Base-by-base conservation (phyloP, 2,113 vertebrate species). In the Nothocercus nigrocapillus region DNA sequence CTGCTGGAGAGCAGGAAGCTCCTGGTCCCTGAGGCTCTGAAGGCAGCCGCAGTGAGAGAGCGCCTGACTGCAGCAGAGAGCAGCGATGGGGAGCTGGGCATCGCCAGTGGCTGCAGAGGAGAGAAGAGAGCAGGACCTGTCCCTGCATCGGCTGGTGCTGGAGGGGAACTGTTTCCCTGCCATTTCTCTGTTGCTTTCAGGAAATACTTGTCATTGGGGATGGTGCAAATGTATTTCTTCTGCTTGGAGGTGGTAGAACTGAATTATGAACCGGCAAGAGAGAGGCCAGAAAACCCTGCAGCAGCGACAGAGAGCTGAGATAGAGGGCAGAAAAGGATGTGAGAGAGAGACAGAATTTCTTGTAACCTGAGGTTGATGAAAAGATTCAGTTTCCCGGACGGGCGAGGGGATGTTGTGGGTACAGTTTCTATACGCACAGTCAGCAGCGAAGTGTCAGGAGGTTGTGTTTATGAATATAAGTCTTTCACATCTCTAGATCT, bases 61-160 rank as follows among this genome's bases (percentile, higher is more conserved):
- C 11, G 53, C 14, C 27, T 38, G 62, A 40, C 17, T 45, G 17
- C 3, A 7, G 20, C 6, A 7, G 19, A 69, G 8, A 70, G 42
- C 11, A 15, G 42, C 21, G 8, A 44, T 19, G 25, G 51, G 17
- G 12, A 0, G 0, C 47, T 32, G 56, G 47, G 24, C 24, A 44
- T 58, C 5, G 2, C 32, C 1, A 3, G 14, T 74, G 44, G 19
- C 25, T 1, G 4, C 28, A 7, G 47, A 51, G 0, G 3, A 45
- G 5, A 13, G 16, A 49, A 34, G 11, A 64, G 34, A 30, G 25
- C 27, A 21, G 64, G 58, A 40, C 32, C 49, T 2, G 0, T 66
- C 32, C 59, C 28, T 36, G 59, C 13, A 20, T 51, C 42, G 32
- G 44, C 36, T 38, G 51, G 9, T 44, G 42, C 2, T 0, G 9